phyloP scores from a whole-genome alignment of 2,888 invertebrate genomes.

The Agrochola macilenta region DNA sequence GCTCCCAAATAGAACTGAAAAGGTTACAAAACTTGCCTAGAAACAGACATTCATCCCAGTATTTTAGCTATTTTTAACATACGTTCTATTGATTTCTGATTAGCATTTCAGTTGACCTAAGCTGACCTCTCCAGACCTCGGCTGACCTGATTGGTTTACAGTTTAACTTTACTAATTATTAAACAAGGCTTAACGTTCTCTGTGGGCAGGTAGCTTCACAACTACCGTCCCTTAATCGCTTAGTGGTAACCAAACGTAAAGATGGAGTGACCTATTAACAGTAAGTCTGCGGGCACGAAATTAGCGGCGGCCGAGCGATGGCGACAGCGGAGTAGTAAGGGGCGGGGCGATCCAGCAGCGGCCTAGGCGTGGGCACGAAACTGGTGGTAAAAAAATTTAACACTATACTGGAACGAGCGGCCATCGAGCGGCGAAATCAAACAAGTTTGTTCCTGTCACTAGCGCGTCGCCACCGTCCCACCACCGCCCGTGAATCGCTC shows the following conservation, averaged over 20 bases:
- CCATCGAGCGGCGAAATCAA: no score
- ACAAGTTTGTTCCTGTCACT: no score
- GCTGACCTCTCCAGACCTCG: background rate
- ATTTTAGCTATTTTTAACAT: background rate
- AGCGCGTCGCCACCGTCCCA: no score
- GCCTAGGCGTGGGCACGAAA: no score
- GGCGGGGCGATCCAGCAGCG: no score
- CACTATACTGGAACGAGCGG: no score
- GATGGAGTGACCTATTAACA: conserved; percentile 28
- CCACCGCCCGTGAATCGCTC: no score
- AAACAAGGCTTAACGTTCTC: conserved; percentile 9
- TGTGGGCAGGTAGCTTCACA: conserved; percentile 6
- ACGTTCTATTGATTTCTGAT: background rate
- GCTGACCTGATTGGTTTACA: background rate
- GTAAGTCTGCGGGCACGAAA: background rate
- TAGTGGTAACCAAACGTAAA: conserved; percentile 19
- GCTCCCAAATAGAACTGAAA: background rate
- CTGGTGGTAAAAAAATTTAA: no score
- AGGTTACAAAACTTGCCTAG: conserved; percentile 1
- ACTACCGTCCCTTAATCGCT: conserved; percentile 20
- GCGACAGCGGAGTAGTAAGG: no score
- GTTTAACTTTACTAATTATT: conserved; percentile 6
- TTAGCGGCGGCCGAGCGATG: no score
- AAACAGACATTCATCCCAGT: background rate
- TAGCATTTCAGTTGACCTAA: background rate